A percentile compares a stretch with the other conserved stretches of the same genome.
Conservation (phyloP, 2,888 invertebrate genomes). For the Clusia tigrina region DNA sequence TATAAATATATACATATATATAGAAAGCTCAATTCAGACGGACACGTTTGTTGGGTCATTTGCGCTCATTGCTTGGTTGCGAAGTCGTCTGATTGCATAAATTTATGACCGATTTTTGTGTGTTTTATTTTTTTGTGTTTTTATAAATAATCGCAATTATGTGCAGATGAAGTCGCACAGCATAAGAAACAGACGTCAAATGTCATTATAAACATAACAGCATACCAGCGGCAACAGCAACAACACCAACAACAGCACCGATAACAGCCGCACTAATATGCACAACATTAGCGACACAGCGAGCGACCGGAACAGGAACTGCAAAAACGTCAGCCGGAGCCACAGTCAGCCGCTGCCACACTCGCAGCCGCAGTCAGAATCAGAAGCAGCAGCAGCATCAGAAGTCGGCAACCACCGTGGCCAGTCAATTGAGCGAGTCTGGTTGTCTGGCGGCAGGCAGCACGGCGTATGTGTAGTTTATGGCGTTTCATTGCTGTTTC, state of each 20-base stretch:
- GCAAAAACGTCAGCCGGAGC: too few species aligned
- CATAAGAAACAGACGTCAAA: conserved; percentile 52
- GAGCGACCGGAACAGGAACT: conserved; percentile 4
- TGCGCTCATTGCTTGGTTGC: too few species aligned
- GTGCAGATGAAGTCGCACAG: conserved; percentile 23
- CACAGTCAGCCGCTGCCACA: background rate
- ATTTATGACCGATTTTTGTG: too few species aligned
- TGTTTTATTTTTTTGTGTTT: background rate
- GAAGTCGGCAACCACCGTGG: too few species aligned
- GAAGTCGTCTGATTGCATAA: too few species aligned
- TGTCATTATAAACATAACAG: conserved; percentile 27
- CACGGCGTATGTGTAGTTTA: conserved; percentile 1
- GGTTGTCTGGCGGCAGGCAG: background rate
- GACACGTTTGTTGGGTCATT: too few species aligned
- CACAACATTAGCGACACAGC: background rate
- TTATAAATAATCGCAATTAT: too few species aligned
- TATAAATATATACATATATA: too few species aligned
- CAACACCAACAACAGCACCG: background rate
- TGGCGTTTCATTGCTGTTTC: background rate
- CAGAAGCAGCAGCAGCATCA: too few species aligned
- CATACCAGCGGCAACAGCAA: background rate
- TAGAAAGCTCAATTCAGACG: too few species aligned
- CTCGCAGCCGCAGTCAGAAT: too few species aligned
- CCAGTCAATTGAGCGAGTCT: background rate
- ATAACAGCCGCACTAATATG: background rate